phyloP scores from a whole-genome alignment of 2,888 invertebrate species.

The Temnothorax ravouxi region DNA sequence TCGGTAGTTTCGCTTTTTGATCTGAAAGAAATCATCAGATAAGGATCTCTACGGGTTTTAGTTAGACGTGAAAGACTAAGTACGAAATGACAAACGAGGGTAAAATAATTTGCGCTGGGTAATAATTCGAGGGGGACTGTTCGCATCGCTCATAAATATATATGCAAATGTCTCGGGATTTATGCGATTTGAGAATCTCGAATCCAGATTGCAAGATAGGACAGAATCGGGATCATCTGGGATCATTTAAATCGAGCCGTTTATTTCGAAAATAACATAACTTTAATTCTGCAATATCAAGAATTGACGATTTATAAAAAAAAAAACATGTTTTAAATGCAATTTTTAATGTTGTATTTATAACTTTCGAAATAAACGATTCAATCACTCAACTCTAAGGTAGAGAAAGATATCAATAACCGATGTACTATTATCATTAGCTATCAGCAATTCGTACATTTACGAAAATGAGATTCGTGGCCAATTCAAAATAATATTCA shows the following conservation, averaged over 20 bases:
- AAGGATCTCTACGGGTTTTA: conserved; percentile 69
- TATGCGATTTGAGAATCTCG: neutral
- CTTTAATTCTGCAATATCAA: neutral
- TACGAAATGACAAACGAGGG: neutral
- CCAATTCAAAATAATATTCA: neutral
- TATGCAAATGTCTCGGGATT: neutral
- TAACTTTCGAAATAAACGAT: conserved; percentile 38
- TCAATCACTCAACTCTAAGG: neutral
- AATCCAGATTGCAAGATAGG: neutral
- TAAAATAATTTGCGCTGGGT: conserved; percentile 24
- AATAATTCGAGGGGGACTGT: neutral
- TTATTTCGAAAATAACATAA: conserved; percentile 29
- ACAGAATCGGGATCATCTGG: neutral
- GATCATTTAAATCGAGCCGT: neutral
- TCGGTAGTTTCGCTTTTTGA: conserved; percentile 85
- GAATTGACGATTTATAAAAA: neutral
- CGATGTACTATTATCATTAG: conserved; percentile 32
- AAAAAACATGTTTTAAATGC: neutral
- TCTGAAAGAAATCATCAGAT: conserved; percentile 86
- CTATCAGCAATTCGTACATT: neutral
- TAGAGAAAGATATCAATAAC: conserved; percentile 17
- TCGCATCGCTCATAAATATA: conserved; percentile 1
- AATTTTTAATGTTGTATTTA: conserved; percentile 4
- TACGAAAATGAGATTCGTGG: neutral
- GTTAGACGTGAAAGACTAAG: conserved; percentile 54